Percentiles rank a stretch among this genome's conserved stretches.
These are phyloP conservation scores for Carcinoscorpius rotundicauda DNA, from an alignment of 1,140 invertebrate species.

Conservation along the genomic window DNA sequence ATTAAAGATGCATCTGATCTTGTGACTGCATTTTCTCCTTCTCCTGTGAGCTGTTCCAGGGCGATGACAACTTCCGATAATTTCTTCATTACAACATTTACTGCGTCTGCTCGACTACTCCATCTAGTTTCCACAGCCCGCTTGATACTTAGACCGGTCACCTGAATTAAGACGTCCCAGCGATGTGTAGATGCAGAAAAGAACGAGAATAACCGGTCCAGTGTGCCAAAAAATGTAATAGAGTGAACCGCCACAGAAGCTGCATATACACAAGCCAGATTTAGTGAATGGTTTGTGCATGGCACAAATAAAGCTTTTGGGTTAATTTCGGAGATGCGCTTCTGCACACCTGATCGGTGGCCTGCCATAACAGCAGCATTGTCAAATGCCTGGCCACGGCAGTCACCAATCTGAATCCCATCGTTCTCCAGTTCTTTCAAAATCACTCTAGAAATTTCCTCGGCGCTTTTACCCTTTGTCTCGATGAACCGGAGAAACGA, in stretches of 20 bases:
- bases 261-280: conserved; percentile 1
- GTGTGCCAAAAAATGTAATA: conserved; percentile 2
- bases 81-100: not conserved
- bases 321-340: conserved; percentile 1
- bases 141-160: not conserved
- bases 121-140: not conserved
- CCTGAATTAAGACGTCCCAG: not conserved
- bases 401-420: too few species aligned
- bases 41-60: too few species aligned
- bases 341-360: too few species aligned
- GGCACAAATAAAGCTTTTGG: conserved; percentile 3
- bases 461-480: not conserved
- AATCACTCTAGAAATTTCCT: not conserved
- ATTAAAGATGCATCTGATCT: not conserved
- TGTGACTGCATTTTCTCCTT: not conserved
- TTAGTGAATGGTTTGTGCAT: conserved; percentile 4
- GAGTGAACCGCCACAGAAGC: not conserved
- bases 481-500: not conserved
- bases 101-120: conserved; percentile 1
- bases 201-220: not conserved
- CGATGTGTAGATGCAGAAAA: conserved; percentile 2
- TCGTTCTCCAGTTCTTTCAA: not conserved
- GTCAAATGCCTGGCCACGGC: too few species aligned
- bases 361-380: too few species aligned
- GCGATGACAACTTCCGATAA: not conserved